These are phyloP conservation scores for Schizopygopsis malacanthus DNA, from an alignment of 2,797 vertebrate species.

Conservation along the genomic window DNA sequence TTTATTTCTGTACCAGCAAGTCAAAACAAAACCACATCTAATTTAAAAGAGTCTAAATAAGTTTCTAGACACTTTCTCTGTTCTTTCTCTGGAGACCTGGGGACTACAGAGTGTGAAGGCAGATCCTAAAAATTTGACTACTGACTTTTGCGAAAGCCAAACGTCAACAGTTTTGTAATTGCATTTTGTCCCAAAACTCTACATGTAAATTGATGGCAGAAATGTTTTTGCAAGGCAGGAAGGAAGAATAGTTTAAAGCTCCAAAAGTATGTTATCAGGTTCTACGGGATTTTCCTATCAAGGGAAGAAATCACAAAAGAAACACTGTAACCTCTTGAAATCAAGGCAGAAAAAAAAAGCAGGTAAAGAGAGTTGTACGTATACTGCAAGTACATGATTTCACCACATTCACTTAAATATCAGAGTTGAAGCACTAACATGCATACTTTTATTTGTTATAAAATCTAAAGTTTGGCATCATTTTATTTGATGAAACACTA, in stretches of 20 bases:
- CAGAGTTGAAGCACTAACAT: no score
- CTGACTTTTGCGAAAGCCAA: background rate
- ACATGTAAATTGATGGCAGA: conserved; percentile 10
- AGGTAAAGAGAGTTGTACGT: background rate
- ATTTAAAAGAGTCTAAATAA: conserved; percentile 1
- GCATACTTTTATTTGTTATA: background rate
- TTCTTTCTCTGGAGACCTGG: background rate
- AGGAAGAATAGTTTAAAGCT: no score
- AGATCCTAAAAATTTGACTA: no score
- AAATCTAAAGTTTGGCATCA: no score
- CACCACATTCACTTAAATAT: no score
- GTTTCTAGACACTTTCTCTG: background rate
- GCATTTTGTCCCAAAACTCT: conserved; percentile 6
- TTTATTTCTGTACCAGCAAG: background rate
- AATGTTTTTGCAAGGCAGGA: conserved; percentile 17
- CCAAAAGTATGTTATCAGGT: no score
- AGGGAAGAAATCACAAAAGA: background rate
- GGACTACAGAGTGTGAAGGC: no score
- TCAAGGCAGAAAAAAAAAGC: background rate
- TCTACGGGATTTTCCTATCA: no score
- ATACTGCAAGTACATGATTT: no score
- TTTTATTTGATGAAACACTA: no score
- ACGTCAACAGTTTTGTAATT: conserved; percentile 34
- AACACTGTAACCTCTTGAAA: background rate
- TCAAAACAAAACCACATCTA: background rate